Conservation (phyloP, 2,888 invertebrate genomes). For the Tenthredo notha region DNA sequence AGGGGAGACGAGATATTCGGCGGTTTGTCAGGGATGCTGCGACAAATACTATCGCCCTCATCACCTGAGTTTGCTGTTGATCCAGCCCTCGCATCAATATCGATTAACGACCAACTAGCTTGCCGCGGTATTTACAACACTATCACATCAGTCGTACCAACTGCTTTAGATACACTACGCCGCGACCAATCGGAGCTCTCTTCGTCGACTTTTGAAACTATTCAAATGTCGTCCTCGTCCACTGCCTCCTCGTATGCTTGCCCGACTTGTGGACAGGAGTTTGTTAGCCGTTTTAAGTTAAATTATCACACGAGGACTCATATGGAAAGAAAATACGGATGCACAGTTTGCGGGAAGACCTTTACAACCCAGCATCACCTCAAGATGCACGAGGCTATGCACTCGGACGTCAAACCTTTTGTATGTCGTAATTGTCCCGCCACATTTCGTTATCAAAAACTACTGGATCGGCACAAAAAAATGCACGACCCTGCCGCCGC, state of each 20-base stretch:
- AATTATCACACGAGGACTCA: conserved; percentile 75
- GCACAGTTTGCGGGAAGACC: conserved; percentile 71
- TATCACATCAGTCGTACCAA: conserved; percentile 17
- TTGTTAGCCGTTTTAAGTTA: conserved; percentile 72
- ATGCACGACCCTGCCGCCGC: conserved; percentile 72
- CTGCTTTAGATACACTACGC: conserved; percentile 22
- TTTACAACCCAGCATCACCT: conserved; percentile 73
- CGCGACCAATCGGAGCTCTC: conserved; percentile 51
- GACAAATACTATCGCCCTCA: conserved; percentile 75
- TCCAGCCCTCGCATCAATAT: conserved; percentile 5
- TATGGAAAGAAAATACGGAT: conserved; percentile 68
- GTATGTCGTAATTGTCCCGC: conserved; percentile 75
- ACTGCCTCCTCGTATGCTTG: conserved; percentile 71
- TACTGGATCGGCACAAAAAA: conserved; percentile 75
- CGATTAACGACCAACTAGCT: conserved; percentile 30
- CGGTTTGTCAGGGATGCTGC: conserved; percentile 77
- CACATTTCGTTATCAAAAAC: conserved; percentile 75
- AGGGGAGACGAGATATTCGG: conserved; percentile 76
- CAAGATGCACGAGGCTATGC: conserved; percentile 73
- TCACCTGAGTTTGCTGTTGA: conserved; percentile 67
- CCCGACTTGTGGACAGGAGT: conserved; percentile 74
- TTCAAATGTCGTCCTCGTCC: conserved; percentile 62
- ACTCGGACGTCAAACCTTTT: conserved; percentile 71
- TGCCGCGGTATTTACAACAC: conserved; percentile 22
- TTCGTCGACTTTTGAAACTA: conserved; percentile 65